Evolutionary conservation across 2,888 invertebrate genomes (phyloP), one percentile per base, ranked within the genome.

Genomic region (Eupithecia centaureata): DNA sequence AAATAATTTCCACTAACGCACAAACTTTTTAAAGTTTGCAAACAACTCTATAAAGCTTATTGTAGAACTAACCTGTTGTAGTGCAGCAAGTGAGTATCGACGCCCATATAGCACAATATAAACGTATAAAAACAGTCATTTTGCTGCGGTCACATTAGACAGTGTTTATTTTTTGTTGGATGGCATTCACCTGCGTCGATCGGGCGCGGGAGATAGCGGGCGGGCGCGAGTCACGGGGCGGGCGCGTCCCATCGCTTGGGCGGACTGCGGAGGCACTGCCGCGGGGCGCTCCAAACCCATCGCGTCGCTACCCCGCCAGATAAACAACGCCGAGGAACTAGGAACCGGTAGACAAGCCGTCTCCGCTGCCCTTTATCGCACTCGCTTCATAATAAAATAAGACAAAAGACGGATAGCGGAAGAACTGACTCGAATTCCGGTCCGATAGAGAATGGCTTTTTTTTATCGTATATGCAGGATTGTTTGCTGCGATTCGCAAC

Each of bases 41-140:
- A 72, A 72, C 75, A 86, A 84, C 82, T 84, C 85, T 81, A 90
- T 89, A 88, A 88, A 90, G 87, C 84, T 85, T 90, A 89, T 80
- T 75, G 78, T 47, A 22, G 22, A 47, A 86, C 92, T 92, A 81
- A 93, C 93, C 92, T 88, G 90, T 90, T 73, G 88, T 90, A 71
- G 85, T 88, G 85, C 88, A 88, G 87, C 88, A 90, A 73, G 87
- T 86, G 78, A 91, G 77, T 77, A 93, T 79, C 77, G 88, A 87
- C 85, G 89, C 89, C 88, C 88, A 91, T 84, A 91, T 86, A 80
- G 89, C 92, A 91, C 89, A 87, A 79, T 92, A 92, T 81, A 92
- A 91, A 92, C 89, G 87, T 92, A 92, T 85, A 91, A 92, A 92
- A 91, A 89, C 85, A 87, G 91, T 90, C 93, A 93, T 93, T 88